Evolutionary conservation across 2,797 vertebrate species (phyloP), one percentile per base, ranked within the genome.

Genomic region (Sebastes vulpes): DNA sequence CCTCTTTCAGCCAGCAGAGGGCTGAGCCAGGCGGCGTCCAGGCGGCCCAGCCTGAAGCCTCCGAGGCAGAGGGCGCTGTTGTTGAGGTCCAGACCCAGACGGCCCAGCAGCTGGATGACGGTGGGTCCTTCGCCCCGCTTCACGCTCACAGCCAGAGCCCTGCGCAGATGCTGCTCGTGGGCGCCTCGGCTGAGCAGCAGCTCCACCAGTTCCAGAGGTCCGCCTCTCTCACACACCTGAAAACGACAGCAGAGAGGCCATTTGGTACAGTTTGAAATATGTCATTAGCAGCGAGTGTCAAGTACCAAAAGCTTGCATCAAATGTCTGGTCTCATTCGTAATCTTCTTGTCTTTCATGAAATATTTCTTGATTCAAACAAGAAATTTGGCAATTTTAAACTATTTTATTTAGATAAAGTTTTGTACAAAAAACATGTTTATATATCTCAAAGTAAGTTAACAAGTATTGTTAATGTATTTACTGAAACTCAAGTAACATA

Each of bases 11-110:
- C 96, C 87, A 99, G 97, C 80, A 99, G 95, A 75, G 97, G 96
- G 82, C 91, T 90, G 67, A 99, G 96, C 98, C 98, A 99, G 3
- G 96, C 91, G 4, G 98, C 95, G 16, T 99, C 97, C 20, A 99
- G 93, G 75, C 87, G 95, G 18, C 97, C 97, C 58, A 99, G 95
- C 18, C 97, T 92, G 87, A 99, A 97, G 76, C 98, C 97, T 31
- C 98, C 98, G 28, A 99, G 96, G 77, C 98, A 98, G 72, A 99
- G 97, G 67, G 98, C 97, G 42, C 94, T 96, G 93, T 98, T 98
- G 90, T 96, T 91, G 5, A 95, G 89, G 89, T 99, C 98, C 88
- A 99, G 93, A 10, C 97, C 97, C 46, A 99, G 97, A 3, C 97
- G 97, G 82, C 90, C 95, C 72, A 99, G 92, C 50, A 99, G 96